Evolutionary conservation across 2,113 vertebrate species (phyloP), one percentile per base, ranked within the genome.

Genomic region (Anarrhichthys ocellatus): DNA sequence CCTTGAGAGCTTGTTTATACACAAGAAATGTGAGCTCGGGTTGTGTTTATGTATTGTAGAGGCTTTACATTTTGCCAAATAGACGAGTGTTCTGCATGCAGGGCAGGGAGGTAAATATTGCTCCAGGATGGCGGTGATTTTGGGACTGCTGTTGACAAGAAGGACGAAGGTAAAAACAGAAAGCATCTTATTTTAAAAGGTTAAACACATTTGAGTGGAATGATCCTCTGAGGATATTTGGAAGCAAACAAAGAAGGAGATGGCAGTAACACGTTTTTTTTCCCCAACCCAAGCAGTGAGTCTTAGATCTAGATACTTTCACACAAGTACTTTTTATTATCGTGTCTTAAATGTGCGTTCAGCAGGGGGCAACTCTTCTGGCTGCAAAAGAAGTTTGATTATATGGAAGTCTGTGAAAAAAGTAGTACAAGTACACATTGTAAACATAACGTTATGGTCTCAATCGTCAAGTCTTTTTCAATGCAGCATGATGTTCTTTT

Each of bases 11-110:
- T 68, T 81, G 80, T 86, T 86, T 81, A 76, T 46, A 6, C 7
- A 13, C 2, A 15, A 76, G 83, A 83, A 76, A 86, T 72, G 65
- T 48, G 42, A 88, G 77, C 59, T 52, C 0, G 13, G 56, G 9
- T 46, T 87, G 68, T 81, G 76, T 92, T 91, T 85, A 84, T 81
- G 81, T 75, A 24, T 54, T 42, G 24, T 69, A 65, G 61, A 85
- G 42, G 61, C 78, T 81, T 36, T 82, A 80, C 63, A 65, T 76
- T 85, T 72, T 61, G 24, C 29, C 70, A 71, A 73, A 85, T 69
- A 61, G 50, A 32, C 24, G 44, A 70, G 59, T 18, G 13, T 38
- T 54, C 78, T 76, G 34, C 66, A 72, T 18, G 46, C 40, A 36
- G 54, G 18, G 73, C 46, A 22, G 46, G 22, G 56, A 71, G 29